Evolutionary conservation across 2,888 invertebrate genomes (phyloP), one percentile per base, ranked within the genome.

Genomic region (Orchesellides sinensis): DNA sequence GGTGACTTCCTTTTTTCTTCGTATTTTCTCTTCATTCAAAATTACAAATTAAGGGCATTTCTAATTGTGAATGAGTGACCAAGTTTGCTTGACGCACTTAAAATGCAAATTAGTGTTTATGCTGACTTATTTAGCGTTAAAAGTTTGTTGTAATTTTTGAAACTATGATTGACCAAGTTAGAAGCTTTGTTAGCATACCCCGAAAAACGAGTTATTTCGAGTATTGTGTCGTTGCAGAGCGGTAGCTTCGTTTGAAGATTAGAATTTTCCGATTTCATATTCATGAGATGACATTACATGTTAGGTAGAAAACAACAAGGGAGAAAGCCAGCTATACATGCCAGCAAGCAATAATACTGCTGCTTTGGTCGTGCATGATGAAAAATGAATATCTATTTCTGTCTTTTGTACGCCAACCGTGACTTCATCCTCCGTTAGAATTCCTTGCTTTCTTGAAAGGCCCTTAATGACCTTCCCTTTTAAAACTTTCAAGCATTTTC

Each of bases 71-170:
- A 49, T 47, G 29, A 73, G 56, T 70, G 14, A 70, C 35, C n/a
- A 54, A 45, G 47, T 27, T 25, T 23, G 8, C 2, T 6, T 12
- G 17, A 32, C 32, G 14, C 19, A 45, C 29, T 73, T 40, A 8
- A 21, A 21, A 63, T 73, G 73, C 63, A 73, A 73, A 63, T 73
- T 14, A 61, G 12, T n/a, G n/a, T n/a, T n/a, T n/a, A n/a, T n/a
- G n/a, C n/a, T n/a, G n/a, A n/a, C n/a, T n/a, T n/a, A 23, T 61
- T 63, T 63, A 23, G 63, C 45, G 70, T 23, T 17, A 27, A 21
- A 12, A 2, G 40, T 73, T 63, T 63, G 17, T 8, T 10, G 17
- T 12, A 54, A 63, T 23, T 32, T 61, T n/a, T 59, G n/a, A 59
- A 59, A 59, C 23, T 29, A 29, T 59, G 32, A 59, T 59, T 59